These are phyloP conservation scores for Pseudococcus longispinus DNA, from an alignment of 2,888 invertebrate genomes.

Conservation along the genomic window DNA sequence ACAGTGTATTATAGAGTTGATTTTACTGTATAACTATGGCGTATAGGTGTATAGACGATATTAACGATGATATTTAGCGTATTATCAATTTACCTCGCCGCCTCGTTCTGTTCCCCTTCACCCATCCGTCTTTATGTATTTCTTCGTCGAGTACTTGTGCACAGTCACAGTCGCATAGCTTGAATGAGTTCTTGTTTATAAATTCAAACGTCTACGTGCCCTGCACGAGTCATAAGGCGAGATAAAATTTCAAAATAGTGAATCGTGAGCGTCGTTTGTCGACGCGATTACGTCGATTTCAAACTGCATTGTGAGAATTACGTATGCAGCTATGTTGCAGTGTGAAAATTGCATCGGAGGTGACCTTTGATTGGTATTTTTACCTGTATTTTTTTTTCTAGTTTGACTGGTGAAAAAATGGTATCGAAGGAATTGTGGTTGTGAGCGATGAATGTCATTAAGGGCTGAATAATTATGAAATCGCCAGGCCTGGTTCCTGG, in stretches of 20 bases:
- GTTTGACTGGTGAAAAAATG: too few relatives aligned
- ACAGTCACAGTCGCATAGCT: neutral
- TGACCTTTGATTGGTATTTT: too few relatives aligned
- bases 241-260: neutral
- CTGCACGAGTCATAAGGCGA: neutral
- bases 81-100: neutral
- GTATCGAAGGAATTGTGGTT: too few relatives aligned
- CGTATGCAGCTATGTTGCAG: too few relatives aligned
- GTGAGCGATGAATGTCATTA: too few relatives aligned
- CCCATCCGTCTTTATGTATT: neutral
- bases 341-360: too few relatives aligned
- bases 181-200: neutral
- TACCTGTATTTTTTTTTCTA: too few relatives aligned
- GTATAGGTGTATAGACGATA: neutral
- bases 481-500: too few relatives aligned
- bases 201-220: neutral
- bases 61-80: constrained; percentile 28
- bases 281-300: neutral
- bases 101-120: too few relatives aligned
- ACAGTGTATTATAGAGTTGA: constrained; percentile 20
- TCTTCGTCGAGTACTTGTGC: neutral
- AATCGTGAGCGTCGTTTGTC: neutral
- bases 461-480: too few relatives aligned
- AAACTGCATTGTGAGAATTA: too few relatives aligned
- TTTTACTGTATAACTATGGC: neutral